Evolutionary conservation across 2,888 invertebrate species (phyloP), one percentile per base, ranked within the genome.

Genomic region (Lysandra bellargus): DNA sequence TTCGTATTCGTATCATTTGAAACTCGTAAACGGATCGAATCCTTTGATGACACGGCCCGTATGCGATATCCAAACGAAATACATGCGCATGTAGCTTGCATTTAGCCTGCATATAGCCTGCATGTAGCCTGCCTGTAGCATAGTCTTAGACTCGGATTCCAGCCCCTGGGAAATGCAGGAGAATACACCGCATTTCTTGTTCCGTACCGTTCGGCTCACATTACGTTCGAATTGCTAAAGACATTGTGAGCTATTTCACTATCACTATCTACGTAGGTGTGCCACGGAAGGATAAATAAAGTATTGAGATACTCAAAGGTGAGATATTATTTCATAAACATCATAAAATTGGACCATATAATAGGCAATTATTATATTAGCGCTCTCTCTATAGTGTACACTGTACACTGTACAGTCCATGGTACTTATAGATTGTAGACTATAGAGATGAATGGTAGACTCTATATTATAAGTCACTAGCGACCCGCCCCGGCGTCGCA

Each of bases 31-130:
- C 80, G 81, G 72, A 80, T 80, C 78, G 79, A 79, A 78, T 80
- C 80, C 80, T 81, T 80, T 81, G 81, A 81, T 80, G 80, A 80
- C 79, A 69, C 60, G 78, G 74, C 78, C 78, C 78, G 78, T 78
- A 69, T 78, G 72, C 79, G 72, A 37, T 80, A 53, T 79, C 79
- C 74, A 79, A 78, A 57, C 74, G 80, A 81, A 78, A 79, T 81
- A 61, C 79, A 78, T 69, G 78, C 49, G 53, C 78, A 80, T 80
- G 57, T 57, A 78, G 64, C 44, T 78, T 78, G 78, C 61, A 23
- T 61, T n/a, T 61, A 61, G 61, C 61, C 7, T 23, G 61, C 40
- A 74, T 74, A 4, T 23, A 76, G 53, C 76, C 12, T 14, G 78
- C 78, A 78, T 53, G 33, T 33, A 23, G n/a, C 44, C 53, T n/a